A percentile compares a stretch with the other conserved stretches of the same genome.
phyloP scores from a whole-genome alignment of 2,797 vertebrate genomes.

The Enteromius anoplus region DNA sequence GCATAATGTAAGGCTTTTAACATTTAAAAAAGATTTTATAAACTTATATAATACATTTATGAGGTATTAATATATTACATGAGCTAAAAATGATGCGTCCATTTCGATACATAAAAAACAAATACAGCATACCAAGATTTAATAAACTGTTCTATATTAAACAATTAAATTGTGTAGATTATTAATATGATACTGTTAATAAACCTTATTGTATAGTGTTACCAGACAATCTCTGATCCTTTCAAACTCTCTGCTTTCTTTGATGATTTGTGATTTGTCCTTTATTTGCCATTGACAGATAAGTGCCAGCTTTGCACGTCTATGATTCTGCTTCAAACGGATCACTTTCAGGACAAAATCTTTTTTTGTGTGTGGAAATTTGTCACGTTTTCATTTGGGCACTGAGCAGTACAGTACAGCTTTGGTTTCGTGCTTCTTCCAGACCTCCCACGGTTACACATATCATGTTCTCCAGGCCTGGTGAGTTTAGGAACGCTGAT shows the following conservation, averaged over 20 bases:
- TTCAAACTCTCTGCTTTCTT: background rate
- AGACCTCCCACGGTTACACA: background rate
- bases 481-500: constrained; percentile 17
- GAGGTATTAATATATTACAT: background rate
- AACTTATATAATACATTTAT: background rate
- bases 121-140: background rate
- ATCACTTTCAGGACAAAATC: background rate
- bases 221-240: background rate
- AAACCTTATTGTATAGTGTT: background rate
- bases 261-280: background rate
- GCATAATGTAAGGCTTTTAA: background rate
- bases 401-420: background rate
- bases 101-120: background rate
- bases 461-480: background rate
- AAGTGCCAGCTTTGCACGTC: background rate
- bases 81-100: background rate
- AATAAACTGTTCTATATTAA: background rate
- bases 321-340: background rate
- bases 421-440: background rate
- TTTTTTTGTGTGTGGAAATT: background rate
- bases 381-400: background rate
- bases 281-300: background rate
- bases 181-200: background rate
- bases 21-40: background rate
- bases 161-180: too few species aligned